Evolutionary conservation across 1,140 invertebrate genomes (phyloP), one percentile per base, ranked within the genome.

Genomic region (Panagrolaimus sp.): DNA sequence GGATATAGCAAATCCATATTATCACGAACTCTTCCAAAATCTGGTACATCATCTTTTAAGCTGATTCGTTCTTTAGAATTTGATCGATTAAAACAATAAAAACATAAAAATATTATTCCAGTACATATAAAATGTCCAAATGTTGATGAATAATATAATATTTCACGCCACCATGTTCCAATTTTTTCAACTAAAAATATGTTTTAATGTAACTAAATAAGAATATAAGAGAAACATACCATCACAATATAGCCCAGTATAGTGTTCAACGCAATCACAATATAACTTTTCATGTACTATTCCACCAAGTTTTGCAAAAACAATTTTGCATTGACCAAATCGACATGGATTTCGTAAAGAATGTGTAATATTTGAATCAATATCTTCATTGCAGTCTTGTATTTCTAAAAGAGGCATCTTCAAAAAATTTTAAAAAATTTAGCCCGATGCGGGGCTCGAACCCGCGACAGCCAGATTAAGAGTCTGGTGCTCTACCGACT

Each of bases 401-500:
- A 57, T 8, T n/a, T 57, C 51, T 57, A 27, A 13, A 57, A 23
- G 7, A 4, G 7, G 7, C 2, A 38, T 38, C 31, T 4, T 2
- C 2, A 53, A 57, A 57, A 57, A 57, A 57, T 20, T 14, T 14
- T 8, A 57, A 57, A 57, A 57, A 57, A 57, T 57, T 57, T n/a
- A 57, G 51, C 51, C 51, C 51, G 51, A 57, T 57, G 51, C 51
- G 71, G 71, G 71, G 71, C 71, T 72, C 71, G 71, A 72, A 72
- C 71, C 71, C 71, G 65, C 66, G 70, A 72, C 71, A 72, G 65
- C 71, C 70, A 72, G 71, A 73, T 72, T 72, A 72, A 72, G 71
- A 72, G 71, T 73, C 71, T 72, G 70, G 71, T 72, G 71, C 71
- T 72, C 71, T 72, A 72, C 71, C 71, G 71, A 72, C 71, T 73